Evolutionary conservation across 2,113 vertebrate species (phyloP).

Genomic region (Propithecus coquereli): DNA sequence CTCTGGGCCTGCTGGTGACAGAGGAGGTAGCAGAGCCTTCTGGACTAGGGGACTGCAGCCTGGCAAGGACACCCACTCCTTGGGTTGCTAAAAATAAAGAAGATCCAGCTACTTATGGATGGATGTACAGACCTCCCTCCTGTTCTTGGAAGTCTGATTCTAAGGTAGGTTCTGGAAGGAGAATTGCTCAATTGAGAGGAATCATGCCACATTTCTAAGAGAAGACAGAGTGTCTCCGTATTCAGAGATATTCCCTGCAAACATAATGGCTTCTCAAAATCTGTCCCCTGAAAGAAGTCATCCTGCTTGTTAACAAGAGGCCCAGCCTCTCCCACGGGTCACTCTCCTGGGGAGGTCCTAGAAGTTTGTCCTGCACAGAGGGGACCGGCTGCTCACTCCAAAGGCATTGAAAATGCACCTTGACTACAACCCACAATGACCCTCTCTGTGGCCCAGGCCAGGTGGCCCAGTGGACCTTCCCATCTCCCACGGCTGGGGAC

Average conservation of each 20-base stretch:
- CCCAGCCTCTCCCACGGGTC: not conserved
- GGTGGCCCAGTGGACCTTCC: not conserved
- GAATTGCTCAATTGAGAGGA: not conserved
- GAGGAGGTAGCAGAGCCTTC: not conserved
- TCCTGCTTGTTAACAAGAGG: not conserved
- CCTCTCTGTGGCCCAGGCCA: not conserved
- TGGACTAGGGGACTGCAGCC: accelerated
- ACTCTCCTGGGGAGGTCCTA: not conserved
- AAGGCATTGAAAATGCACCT: not conserved
- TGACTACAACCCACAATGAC: not conserved
- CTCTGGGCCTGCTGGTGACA: not conserved
- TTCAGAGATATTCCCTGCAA: not conserved
- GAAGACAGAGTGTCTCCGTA: not conserved
- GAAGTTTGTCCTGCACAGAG: not conserved
- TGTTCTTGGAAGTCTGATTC: not conserved
- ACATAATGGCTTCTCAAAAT: not conserved
- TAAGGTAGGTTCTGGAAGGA: not conserved
- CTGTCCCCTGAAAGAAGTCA: not conserved
- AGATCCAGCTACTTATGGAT: not conserved
- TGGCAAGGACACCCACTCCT: not conserved
- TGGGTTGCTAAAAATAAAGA: not conserved
- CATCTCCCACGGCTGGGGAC: not conserved
- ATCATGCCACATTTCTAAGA: not conserved
- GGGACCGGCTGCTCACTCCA: not conserved
- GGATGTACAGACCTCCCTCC: not conserved